A percentile compares a stretch with the other conserved stretches of the same genome.
phyloP scores from a whole-genome alignment of 2,888 invertebrate species.

The Cerastis rubricosa region DNA sequence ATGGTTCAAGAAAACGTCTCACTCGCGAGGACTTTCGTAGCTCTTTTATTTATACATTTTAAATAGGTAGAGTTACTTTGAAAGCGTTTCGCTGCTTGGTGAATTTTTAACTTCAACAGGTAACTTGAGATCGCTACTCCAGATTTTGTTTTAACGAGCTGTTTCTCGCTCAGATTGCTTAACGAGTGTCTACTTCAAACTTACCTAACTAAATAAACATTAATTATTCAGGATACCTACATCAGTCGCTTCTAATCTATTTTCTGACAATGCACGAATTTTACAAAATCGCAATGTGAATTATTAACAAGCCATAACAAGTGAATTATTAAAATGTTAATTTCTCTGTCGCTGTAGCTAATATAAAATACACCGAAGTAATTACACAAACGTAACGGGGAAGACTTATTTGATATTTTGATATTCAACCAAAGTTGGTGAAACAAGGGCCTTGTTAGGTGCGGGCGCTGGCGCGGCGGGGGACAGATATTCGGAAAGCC shows the following conservation, averaged over 20 bases:
- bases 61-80: conserved; percentile 32
- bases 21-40: conserved; percentile 23
- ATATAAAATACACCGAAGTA: conserved; percentile 64
- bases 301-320: conserved; percentile 55
- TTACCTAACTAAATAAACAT: conserved; percentile 27
- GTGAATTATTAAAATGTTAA: conserved; percentile 67
- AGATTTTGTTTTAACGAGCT: conserved; percentile 37
- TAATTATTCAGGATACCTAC: conserved; percentile 31
- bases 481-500: conserved; percentile 68
- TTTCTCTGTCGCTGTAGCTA: conserved; percentile 60
- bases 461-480: neutral
- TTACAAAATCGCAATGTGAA: conserved; percentile 44
- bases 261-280: conserved; percentile 39
- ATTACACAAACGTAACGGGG: conserved; percentile 63
- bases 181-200: conserved; percentile 40
- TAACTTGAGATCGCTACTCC: conserved; percentile 33
- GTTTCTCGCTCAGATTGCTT: conserved; percentile 18
- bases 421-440: conserved; percentile 70
- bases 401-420: conserved; percentile 70
- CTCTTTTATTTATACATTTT: conserved; percentile 23
- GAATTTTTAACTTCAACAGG: conserved; percentile 36
- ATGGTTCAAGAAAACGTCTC: conserved; percentile 40
- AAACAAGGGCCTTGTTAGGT: conserved; percentile 74
- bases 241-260: conserved; percentile 34
- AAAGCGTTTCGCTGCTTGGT: conserved; percentile 18